phyloP scores from a whole-genome alignment of 2,888 invertebrate genomes.

The Gibbula magus region DNA sequence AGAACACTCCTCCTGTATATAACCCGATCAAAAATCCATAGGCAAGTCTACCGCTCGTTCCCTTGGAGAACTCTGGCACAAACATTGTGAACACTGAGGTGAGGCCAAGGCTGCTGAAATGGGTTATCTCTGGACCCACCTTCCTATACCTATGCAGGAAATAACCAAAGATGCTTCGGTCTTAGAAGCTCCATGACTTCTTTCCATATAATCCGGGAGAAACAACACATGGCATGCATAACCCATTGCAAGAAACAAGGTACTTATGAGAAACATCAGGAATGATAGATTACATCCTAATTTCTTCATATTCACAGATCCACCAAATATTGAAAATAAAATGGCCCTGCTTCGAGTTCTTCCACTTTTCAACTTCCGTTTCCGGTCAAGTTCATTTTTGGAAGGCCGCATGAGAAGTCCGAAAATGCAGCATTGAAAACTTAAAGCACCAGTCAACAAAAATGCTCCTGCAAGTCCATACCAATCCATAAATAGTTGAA shows the following conservation, averaged over 20 bases:
- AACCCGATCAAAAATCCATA: neutral
- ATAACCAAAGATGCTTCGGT: neutral
- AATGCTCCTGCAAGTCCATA: conserved; percentile 23
- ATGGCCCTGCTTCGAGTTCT: neutral
- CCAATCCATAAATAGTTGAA: conserved; percentile 24
- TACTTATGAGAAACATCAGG: neutral
- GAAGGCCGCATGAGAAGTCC: conserved; percentile 23
- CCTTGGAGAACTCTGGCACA: neutral
- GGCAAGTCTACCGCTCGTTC: neutral
- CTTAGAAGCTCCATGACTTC: neutral
- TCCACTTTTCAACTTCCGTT: neutral
- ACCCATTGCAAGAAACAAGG: neutral
- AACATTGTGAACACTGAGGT: too few species aligned
- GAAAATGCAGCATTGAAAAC: neutral
- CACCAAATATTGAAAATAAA: too few species aligned
- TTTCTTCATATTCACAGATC: neutral
- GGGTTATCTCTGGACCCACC: neutral
- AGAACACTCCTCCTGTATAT: too few species aligned
- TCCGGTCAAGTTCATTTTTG: too few species aligned
- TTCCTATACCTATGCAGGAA: neutral
- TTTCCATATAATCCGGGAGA: neutral
- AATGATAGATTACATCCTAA: neutral
- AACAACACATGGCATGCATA: neutral
- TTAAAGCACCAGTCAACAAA: too few species aligned
- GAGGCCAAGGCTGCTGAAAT: neutral